phyloP scores from a whole-genome alignment of 30 jellyfish, hydroid and myxozoan species.

The Hydra vulgaris region DNA sequence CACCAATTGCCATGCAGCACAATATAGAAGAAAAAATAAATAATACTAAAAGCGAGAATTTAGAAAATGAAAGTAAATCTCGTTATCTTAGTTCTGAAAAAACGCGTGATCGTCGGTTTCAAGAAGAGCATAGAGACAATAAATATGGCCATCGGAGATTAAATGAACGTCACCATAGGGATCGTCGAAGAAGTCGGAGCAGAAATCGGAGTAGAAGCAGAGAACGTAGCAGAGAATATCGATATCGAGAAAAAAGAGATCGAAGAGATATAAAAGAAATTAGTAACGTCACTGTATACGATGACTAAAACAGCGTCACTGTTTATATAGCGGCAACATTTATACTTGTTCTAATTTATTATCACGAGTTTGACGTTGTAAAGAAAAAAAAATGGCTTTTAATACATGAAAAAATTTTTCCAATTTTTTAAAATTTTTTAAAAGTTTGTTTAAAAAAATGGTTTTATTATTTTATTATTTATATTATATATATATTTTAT shows the following conservation, averaged over 20 bases:
- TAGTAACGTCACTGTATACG: not conserved
- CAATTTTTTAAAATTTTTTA: too few relatives aligned
- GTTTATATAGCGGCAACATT: too few relatives aligned
- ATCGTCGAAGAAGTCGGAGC: constrained; percentile 13
- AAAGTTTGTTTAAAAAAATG: too few relatives aligned
- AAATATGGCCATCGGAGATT: not conserved
- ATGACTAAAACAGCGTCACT: not conserved
- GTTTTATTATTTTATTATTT: too few relatives aligned
- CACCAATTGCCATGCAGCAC: not conserved
- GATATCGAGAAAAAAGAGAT: not conserved
- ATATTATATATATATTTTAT: too few relatives aligned
- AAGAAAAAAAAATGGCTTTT: too few relatives aligned
- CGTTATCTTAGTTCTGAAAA: constrained; percentile 4
- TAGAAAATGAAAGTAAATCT: constrained; percentile 1
- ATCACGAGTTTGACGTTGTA: too few relatives aligned
- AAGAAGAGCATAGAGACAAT: constrained; percentile 15
- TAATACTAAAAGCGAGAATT: not conserved
- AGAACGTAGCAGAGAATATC: constrained; percentile 8
- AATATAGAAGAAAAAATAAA: too few relatives aligned
- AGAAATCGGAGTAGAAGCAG: constrained; percentile 29
- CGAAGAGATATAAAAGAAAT: not conserved
- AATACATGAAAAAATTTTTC: too few relatives aligned
- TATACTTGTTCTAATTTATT: too few relatives aligned
- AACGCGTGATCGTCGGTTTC: not conserved
- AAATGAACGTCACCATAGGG: constrained; percentile 20